phyloP scores from a whole-genome alignment of 2,113 vertebrate species.

The Gymnobelideus leadbeateri region DNA sequence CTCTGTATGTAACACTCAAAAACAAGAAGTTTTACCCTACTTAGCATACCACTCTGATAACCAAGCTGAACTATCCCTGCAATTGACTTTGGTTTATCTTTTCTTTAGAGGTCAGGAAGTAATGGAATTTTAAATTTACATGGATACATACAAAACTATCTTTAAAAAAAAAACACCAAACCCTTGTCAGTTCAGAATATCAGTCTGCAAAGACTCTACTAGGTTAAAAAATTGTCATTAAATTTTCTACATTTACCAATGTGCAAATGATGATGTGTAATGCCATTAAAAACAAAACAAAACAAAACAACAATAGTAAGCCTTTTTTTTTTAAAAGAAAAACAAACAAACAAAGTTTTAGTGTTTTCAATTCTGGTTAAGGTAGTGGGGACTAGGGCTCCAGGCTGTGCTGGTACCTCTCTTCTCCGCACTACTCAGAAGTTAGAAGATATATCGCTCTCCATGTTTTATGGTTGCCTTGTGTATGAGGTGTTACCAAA shows the following conservation, averaged over 20 bases:
- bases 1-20: too few species aligned
- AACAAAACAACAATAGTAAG: too few species aligned
- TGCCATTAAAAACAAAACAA: too few species aligned
- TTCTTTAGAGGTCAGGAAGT: conserved; percentile 33
- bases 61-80: conserved; percentile 17
- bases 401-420: background rate
- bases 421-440: background rate
- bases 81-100: conserved; percentile 36
- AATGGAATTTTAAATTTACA: background rate
- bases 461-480: background rate
- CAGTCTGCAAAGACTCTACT: background rate
- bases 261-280: background rate
- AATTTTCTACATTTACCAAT: background rate
- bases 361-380: background rate
- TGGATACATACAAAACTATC: conserved; percentile 25
- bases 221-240: background rate
- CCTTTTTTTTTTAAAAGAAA: conserved; percentile 36
- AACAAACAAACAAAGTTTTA: background rate
- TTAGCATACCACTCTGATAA: background rate
- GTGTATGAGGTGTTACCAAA: too few species aligned
- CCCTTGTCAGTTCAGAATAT: background rate
- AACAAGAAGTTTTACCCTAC: too few species aligned
- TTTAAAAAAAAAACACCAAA: background rate
- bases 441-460: background rate
- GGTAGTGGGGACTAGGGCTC: background rate